Evolutionary conservation across 2,113 vertebrate species (phyloP).

Genomic region (Lampris megalopsis): DNA sequence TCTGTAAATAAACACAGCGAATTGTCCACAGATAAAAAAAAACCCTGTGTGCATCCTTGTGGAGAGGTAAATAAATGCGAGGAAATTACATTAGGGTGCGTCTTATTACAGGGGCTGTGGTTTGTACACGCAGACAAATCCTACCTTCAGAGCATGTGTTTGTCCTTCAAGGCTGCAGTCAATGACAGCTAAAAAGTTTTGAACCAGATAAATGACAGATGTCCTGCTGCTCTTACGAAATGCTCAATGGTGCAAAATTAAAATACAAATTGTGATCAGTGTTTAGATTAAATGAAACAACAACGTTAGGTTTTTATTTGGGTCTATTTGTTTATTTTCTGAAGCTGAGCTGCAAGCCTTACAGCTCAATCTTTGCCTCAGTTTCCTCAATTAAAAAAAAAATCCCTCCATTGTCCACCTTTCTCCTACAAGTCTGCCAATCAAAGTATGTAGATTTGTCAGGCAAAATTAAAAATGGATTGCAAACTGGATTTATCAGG

Average conservation of each 20-base stretch:
- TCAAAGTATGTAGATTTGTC: background rate
- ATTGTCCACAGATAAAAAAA: background rate
- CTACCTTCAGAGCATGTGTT: background rate
- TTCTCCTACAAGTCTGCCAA: background rate
- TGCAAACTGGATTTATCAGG: background rate
- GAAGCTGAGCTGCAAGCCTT: too few relatives aligned
- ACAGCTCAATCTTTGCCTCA: too few relatives aligned
- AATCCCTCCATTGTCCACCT: background rate
- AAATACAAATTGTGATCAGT: background rate
- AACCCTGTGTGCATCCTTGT: background rate
- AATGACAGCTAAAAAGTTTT: background rate
- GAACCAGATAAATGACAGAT: background rate
- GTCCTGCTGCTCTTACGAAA: background rate
- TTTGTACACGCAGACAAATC: background rate
- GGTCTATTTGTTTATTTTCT: too few relatives aligned
- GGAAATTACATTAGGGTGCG: background rate
- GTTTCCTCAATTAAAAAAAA: background rate
- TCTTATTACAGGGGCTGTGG: background rate
- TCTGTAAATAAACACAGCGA: background rate
- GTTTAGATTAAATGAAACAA: too few relatives aligned
- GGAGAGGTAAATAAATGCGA: background rate
- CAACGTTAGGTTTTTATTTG: too few relatives aligned
- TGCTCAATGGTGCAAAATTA: background rate
- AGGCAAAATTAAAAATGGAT: background rate
- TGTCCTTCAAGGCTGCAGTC: background rate